phyloP scores from a whole-genome alignment of 2,888 invertebrate species.

The Conops quadrifasciatus region DNA sequence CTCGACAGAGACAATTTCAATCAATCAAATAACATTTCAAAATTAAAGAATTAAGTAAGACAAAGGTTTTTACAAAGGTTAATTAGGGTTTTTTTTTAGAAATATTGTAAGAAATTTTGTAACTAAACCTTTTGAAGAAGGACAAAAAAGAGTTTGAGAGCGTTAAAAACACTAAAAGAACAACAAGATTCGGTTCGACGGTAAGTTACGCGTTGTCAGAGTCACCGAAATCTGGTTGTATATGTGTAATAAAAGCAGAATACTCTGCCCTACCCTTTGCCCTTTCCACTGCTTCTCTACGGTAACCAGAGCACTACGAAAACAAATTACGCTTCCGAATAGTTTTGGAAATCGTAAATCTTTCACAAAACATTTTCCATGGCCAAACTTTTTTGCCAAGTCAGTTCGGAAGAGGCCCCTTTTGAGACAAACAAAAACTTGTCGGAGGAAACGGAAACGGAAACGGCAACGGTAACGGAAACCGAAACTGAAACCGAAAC shows the following conservation, averaged over 20 bases:
- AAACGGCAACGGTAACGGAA: slow-evolving; percentile 19
- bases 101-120: no score
- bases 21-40: no score
- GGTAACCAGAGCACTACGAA: not conserved
- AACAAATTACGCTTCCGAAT: slow-evolving; percentile 19
- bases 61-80: no score
- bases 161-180: no score
- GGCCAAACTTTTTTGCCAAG: not conserved
- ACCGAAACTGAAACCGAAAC: slow-evolving; percentile 20
- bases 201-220: no score
- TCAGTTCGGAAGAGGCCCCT: not conserved
- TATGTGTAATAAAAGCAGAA: no score
- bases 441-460: slow-evolving; percentile 16
- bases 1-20: not conserved
- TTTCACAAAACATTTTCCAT: slow-evolving; percentile 16
- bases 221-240: not conserved
- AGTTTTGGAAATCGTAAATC: slow-evolving; percentile 30
- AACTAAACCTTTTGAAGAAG: no score
- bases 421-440: slow-evolving; percentile 13
- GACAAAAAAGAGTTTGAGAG: no score
- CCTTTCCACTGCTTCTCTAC: not conserved
- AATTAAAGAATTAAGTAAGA: no score
- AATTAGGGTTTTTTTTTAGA: no score
- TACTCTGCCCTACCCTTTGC: not conserved
- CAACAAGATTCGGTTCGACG: no score